Base-by-base conservation (phyloP, 2,888 invertebrate genomes). In the Dynastes hyllus region DNA sequence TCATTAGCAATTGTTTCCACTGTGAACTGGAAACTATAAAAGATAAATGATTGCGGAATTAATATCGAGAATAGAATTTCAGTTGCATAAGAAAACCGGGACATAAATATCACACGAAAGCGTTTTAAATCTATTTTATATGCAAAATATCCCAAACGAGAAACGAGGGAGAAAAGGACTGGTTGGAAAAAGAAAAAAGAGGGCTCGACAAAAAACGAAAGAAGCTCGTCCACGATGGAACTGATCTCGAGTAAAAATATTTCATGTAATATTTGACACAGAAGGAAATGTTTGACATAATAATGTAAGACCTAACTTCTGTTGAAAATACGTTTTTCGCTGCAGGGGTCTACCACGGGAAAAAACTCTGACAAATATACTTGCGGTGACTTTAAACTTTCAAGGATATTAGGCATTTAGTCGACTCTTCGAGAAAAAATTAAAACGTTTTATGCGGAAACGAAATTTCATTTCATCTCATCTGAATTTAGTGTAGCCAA, bases 221-320 rank as follows among this genome's bases (percentile, higher is more conserved):
- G 29, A 29, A 69, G 69, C n/a, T 69, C 40, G 58, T 55, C 40
- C 37, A n/a, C 73, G 73, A 32, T 40, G 58, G 73, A 73, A 73
- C 73, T 73, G 73, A 73, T 73, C 73, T 73, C 40, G 58, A 40
- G 73, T 58, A 73, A 73, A 73, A 73, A 73, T 73, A 73, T 73
- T 73, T 73, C 73, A 73, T 73, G 73, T 73, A 73, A 73, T 58
- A 73, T 73, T 73, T 73, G 73, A 73, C 58, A 58, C 73, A 58
- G 58, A 40, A 73, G 73, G 73, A 73, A 73, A 73, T 73, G 73
- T 73, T 73, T 73, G 73, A 73, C 73, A 73, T 73, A 73, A 73
- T 73, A 73, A 73, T 73, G 58, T 73, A 73, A 73, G 73, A 55
- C 73, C 73, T 73, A 73, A 58, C 73, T 73, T 73, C 73, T 73